These are phyloP conservation scores for Rhagonycha fulva DNA, from an alignment of 2,888 invertebrate species.

Conservation along the genomic window DNA sequence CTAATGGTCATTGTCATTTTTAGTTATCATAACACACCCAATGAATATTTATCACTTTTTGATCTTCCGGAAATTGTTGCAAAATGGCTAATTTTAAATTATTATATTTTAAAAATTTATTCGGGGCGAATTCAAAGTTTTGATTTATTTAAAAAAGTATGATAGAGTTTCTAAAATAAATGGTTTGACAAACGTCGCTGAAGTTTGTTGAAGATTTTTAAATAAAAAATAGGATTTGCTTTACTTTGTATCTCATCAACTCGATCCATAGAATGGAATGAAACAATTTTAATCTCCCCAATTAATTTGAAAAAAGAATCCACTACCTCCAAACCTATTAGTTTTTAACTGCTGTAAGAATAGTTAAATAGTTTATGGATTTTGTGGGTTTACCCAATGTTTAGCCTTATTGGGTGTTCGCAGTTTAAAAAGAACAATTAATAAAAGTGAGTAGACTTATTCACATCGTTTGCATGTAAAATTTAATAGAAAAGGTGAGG, in stretches of 20 bases:
- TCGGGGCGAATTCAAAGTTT: not conserved
- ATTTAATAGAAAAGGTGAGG: not conserved
- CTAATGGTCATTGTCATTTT: not conserved
- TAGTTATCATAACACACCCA: not conserved
- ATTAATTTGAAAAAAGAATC: not conserved
- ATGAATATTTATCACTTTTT: not conserved
- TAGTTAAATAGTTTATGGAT: too few relatives aligned
- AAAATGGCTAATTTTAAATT: not conserved
- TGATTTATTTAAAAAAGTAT: not conserved
- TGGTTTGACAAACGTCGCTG: not conserved
- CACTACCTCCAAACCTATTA: not conserved
- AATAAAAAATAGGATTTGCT: not conserved
- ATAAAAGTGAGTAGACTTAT: not conserved
- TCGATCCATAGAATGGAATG: not conserved
- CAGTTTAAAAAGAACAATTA: not conserved
- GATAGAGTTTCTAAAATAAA: not conserved
- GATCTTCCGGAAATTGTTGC: not conserved
- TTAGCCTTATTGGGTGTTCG: not conserved
- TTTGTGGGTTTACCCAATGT: too few relatives aligned
- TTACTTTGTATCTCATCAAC: not conserved
- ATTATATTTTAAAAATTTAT: not conserved
- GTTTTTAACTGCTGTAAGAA: too few relatives aligned
- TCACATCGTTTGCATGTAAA: not conserved
- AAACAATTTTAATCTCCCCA: not conserved
- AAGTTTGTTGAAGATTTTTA: not conserved